Conservation (phyloP, 1,140 invertebrate genomes). For the Scaptodrosophila lebanonensis region DNA sequence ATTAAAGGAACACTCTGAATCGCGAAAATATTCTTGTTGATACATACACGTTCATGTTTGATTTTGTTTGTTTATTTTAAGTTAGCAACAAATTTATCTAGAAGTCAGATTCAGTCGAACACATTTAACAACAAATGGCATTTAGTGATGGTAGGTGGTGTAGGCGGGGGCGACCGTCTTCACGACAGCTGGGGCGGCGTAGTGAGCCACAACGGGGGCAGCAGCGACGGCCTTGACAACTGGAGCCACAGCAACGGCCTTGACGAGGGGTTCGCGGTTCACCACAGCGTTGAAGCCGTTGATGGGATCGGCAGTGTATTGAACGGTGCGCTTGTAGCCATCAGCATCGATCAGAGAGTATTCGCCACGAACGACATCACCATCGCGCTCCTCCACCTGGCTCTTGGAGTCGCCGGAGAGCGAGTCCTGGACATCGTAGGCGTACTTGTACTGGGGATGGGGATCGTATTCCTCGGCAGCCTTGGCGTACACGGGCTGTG, state of each 20-base stretch:
- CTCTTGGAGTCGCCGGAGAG: conserved; percentile 83
- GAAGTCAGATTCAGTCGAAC: conserved; percentile 2
- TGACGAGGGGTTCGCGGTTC: conserved; percentile 61
- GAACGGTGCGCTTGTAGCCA: conserved; percentile 78
- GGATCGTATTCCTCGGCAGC: conserved; percentile 63
- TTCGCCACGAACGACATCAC: conserved; percentile 81
- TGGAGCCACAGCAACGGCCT: conserved; percentile 45
- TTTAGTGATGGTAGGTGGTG: conserved; percentile 34
- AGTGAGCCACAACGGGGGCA: conserved; percentile 48
- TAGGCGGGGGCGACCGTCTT: conserved; percentile 35
- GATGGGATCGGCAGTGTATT: conserved; percentile 76
- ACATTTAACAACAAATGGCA: conserved; percentile 10
- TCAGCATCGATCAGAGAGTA: conserved; percentile 82
- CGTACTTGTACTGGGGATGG: conserved; percentile 79
- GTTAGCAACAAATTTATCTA: conserved; percentile 16
- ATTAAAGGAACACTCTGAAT: too few species aligned
- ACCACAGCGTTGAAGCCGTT: conserved; percentile 77
- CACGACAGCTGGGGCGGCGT: conserved; percentile 33
- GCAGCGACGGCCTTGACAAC: conserved; percentile 22
- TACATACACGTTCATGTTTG: too few species aligned
- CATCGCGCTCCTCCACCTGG: conserved; percentile 80
- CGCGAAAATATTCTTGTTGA: too few species aligned
- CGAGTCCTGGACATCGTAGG: conserved; percentile 84
- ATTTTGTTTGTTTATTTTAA: neutral
- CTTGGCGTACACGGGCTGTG: conserved; percentile 56